Percentiles rank a stretch among this genome's conserved stretches.
Evolutionary conservation across 2,888 invertebrate species (phyloP).

Genomic region (Sylvicola cinctus): DNA sequence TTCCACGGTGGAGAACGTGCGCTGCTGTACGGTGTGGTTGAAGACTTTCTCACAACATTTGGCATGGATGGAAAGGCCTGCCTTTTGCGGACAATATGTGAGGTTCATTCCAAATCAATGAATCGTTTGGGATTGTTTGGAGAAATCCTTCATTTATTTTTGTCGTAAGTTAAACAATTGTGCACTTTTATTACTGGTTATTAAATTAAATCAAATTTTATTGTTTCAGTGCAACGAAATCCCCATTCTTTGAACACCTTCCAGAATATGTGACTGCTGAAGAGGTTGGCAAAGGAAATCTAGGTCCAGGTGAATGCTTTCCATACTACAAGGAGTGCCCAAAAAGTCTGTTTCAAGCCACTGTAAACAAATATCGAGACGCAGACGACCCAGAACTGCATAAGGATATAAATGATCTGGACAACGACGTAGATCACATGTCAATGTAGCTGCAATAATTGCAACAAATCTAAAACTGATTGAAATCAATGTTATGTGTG

Average conservation of each 20-base stretch:
- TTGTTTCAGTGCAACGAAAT: constrained; percentile 48
- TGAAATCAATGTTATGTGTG: too few species aligned
- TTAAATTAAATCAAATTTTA: not conserved
- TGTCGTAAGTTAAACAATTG: constrained; percentile 41
- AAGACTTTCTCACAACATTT: constrained; percentile 60
- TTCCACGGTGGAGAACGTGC: constrained; percentile 73
- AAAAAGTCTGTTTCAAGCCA: constrained; percentile 45
- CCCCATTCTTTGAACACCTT: constrained; percentile 52
- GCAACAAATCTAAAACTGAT: too few species aligned
- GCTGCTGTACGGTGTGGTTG: constrained; percentile 52
- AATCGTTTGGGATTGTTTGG: constrained; percentile 62
- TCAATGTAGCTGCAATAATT: too few species aligned
- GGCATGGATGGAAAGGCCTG: constrained; percentile 70
- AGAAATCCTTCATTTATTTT: constrained; percentile 61
- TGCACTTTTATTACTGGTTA: constrained; percentile 5
- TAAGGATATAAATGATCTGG: constrained; percentile 1
- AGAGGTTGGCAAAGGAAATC: constrained; percentile 43
- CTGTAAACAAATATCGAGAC: constrained; percentile 16
- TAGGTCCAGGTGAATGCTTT: constrained; percentile 56
- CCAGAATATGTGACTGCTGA: constrained; percentile 65
- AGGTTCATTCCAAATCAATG: constrained; percentile 61
- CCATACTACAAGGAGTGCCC: constrained; percentile 66
- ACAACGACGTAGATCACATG: constrained; percentile 1
- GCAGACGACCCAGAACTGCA: not conserved
- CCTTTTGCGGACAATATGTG: constrained; percentile 62